Percentiles rank a stretch among this genome's conserved stretches.
Evolutionary conservation across 2,797 vertebrate genomes (phyloP).

Genomic region (Oryzias sinensis): DNA sequence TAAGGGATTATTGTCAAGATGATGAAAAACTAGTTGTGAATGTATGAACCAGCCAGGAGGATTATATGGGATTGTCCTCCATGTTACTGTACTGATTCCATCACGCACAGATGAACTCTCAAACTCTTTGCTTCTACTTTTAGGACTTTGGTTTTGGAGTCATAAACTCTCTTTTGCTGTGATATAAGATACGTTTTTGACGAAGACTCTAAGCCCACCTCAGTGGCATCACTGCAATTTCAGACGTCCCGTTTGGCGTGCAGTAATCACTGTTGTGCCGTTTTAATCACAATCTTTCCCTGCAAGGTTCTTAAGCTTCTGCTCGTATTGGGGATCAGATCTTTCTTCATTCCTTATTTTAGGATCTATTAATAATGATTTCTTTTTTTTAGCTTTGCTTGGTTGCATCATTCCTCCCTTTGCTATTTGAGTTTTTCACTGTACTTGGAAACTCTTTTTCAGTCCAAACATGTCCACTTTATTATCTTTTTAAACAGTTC

Average conservation of each 20-base stretch:
- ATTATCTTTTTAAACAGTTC: too few relatives aligned
- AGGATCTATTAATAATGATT: conserved; percentile 50
- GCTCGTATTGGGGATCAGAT: conserved; percentile 45
- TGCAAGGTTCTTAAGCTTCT: conserved; percentile 59
- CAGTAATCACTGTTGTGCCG: conserved; percentile 60
- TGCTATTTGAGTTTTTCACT: conserved; percentile 33
- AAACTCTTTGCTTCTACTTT: conserved; percentile 12
- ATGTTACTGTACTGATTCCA: conserved; percentile 51
- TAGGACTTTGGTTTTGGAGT: conserved; percentile 1
- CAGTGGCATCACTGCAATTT: conserved; percentile 45
- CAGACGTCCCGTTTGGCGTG: conserved; percentile 39
- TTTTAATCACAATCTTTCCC: conserved; percentile 58
- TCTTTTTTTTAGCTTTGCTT: conserved; percentile 32
- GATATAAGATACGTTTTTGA: conserved; percentile 22
- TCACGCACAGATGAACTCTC: conserved; percentile 29
- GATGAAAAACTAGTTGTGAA: conserved; percentile 58
- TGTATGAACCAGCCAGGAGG: conserved; percentile 53
- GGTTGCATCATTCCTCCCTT: conserved; percentile 5
- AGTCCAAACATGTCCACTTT: too few relatives aligned
- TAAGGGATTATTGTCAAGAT: conserved; percentile 60
- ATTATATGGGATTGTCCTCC: conserved; percentile 62
- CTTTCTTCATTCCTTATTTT: conserved; percentile 58
- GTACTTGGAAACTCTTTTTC: background rate
- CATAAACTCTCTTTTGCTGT: conserved; percentile 25
- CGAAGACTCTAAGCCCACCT: conserved; percentile 36